Base-by-base conservation (phyloP, 2,888 invertebrate genomes). In the Elysia crispata region DNA sequence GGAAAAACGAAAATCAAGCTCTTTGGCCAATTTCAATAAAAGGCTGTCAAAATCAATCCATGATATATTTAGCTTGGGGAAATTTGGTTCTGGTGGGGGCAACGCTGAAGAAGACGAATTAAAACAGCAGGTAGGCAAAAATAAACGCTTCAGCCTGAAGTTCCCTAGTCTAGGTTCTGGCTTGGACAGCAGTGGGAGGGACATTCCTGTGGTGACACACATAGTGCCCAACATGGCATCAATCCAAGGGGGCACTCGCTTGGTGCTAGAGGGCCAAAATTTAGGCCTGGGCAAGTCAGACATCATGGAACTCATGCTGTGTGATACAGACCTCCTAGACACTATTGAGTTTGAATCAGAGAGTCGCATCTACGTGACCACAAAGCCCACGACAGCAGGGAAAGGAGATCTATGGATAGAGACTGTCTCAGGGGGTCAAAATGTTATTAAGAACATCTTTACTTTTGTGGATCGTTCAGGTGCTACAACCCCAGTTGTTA, bases 371-470 rank as follows among this genome's bases (percentile, higher is more conserved):
- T 86, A 86, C 76, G 88, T 88, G 82, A 88, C 86, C 49, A 91
- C 91, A 23, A 89, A 88, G 76, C 83, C 89, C 25, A 89, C 88
- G 84, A 83, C 87, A 30, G 84, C 88, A 0, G 86, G 90, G 30
- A 86, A 85, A 25, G 91, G 91, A 0, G 84, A 88, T 76, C 84
- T 91, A 54, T 85, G 88, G 64, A 85, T 91, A 57, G 90, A 90
- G 79, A 91, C 91, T 6, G 85, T 87, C 80, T 89, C 89, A 11
- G 90, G 91, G 11, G 91, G 91, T 18, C 87, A 87, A 28, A 88
- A 86, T 67, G 85, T 86, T 50, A 76, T 88, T 15, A 86, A 87
- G 73, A 86, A 86, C 80, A 86, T 86, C 18, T 89, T 87, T 79
- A 86, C 86, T 13, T 89, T 87, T 80, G 85, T 86, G 31, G 87